Base-by-base conservation (phyloP, 2,113 vertebrate species). In the Riparia riparia region DNA sequence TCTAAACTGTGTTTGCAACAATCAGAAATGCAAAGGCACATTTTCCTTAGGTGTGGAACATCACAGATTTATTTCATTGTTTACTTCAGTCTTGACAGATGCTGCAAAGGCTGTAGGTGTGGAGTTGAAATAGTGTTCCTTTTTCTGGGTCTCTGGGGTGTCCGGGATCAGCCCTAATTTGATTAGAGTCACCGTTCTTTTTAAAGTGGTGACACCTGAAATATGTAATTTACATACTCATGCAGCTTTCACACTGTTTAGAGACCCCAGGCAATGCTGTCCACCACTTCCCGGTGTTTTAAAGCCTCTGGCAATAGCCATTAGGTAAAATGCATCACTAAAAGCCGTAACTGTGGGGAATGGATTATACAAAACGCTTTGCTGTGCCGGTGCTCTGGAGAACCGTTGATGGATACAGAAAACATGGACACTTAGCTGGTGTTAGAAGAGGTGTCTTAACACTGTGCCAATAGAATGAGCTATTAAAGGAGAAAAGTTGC, bases 281-380 rank as follows among this genome's bases (percentile, higher is more conserved):
- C 88, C 95, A 91, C 82, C 10, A 5, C 84, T 85, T 90, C 56
- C 56, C 4, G 9, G 68, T 90, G 90, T 85, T 95, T 92, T 64
- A 93, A 93, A 94, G 93, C 95, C 95, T 95, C 71, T 94, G 96
- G 95, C 94, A 96, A 54, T 82, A 96, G 88, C 88, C 82, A 85
- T 96, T 96, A 94, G 94, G 89, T 94, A 79, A 96, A 96, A 96
- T 37, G 88, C 83, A 37, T 97, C 90, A 90, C 94, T 94, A 95
- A 96, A 91, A 93, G 74, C 78, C 93, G 1, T 95, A 84, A 89
- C 94, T 88, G 94, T 95, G 81, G 83, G 95, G 92, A 97, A 96
- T 93, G 95, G 94, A 97, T 96, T 96, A 93, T 91, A 91, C 80
- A 93, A 74, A 96, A 57, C 1, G 16, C 69, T 92, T 94, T 84